Base-by-base conservation (phyloP, 2,113 vertebrate species). In the Tursiops truncatus region DNA sequence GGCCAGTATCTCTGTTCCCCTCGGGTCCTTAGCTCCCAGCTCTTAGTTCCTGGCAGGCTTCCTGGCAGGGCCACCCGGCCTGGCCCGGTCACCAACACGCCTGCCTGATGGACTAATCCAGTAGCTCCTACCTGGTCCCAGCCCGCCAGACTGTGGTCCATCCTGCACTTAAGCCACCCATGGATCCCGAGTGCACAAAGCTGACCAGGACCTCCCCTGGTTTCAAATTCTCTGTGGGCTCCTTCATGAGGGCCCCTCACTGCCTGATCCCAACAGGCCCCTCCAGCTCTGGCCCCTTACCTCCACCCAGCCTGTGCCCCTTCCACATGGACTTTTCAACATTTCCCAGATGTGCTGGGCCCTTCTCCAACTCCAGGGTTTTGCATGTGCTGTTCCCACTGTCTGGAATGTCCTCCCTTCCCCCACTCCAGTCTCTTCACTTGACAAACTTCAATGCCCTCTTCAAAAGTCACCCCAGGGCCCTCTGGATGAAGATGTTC, bases 301-400 rank as follows among this genome's bases (percentile, higher is more conserved):
- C 7, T 50, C 25, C 63, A 28, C 41, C 63, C 6, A 18, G 26
- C 25, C 79, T 38, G 4, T 0, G 5, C 11, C 68, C 70, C 50
- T 13, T 23, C 25, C 17, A 23, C 36, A 8, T 0, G 18, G 41
- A 77, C 8, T 31, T 56, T 18, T 36, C 20, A 74, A 26, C 41
- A 6, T n/a, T 18, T 53, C 31, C 6, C 13, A 28, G 82, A 41
- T 4, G 9, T 3, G 2, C 25, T 0, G 26, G 5, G 18, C 44
- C 36, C 67, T 67, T 33, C 62, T 85, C 33, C 12, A 33, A 21
- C n/a, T 18, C 73, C 53, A 38, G 67, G 74, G 26, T 50, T 56
- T 60, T 5, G 38, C 73, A 71, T 0, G 2, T 26, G 44, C 79
- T 95, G 18, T 58, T 89, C 67, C 67, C 28, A 33, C 28, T 67